A percentile compares a stretch with the other conserved stretches of the same genome.
Conservation (phyloP, 2,113 vertebrate genomes). For the Meriones unguiculatus region DNA sequence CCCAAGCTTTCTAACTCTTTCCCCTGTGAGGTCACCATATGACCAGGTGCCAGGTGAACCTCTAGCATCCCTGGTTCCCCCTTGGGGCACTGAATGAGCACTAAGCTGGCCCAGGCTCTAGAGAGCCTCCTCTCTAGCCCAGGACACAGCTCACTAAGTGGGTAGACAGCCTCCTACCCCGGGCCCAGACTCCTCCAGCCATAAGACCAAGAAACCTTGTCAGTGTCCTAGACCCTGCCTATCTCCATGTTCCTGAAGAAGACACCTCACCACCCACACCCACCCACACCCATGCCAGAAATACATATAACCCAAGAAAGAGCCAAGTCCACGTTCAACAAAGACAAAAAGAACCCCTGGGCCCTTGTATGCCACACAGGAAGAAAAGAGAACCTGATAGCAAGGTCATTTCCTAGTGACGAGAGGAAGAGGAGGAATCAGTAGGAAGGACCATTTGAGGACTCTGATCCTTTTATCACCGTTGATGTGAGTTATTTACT, state of each 20-base stretch:
- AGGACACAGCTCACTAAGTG: background rate
- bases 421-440: background rate
- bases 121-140: too few species aligned
- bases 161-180: background rate
- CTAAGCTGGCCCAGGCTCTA: background rate
- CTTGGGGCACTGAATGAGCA: too few species aligned
- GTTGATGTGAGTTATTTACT: background rate
- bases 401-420: background rate
- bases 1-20: background rate
- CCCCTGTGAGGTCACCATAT: accelerated
- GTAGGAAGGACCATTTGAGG: background rate
- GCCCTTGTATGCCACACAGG: background rate
- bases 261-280: accelerated
- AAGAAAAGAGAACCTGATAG: background rate
- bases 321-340: background rate
- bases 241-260: background rate
- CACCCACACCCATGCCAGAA: background rate
- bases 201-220: background rate
- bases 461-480: background rate
- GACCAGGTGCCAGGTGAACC: background rate
- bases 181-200: background rate
- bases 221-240: too few species aligned
- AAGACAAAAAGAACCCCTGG: background rate
- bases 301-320: background rate
- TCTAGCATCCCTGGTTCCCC: too few species aligned